These are phyloP conservation scores for Triops longicaudatus DNA, from an alignment of 1,140 invertebrate species.

Conservation along the genomic window DNA sequence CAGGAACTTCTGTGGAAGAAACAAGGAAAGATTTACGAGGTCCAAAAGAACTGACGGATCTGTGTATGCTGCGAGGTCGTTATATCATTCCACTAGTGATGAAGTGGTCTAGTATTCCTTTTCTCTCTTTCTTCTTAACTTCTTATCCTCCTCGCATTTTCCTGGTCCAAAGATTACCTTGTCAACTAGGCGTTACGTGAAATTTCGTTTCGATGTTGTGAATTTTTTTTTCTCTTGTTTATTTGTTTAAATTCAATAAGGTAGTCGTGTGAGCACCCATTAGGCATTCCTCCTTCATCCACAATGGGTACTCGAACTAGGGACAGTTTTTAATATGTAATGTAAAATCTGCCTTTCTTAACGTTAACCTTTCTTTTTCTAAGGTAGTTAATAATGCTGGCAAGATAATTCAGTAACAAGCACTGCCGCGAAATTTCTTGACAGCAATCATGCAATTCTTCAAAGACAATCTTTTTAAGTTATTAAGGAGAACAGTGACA, in stretches of 20 bases:
- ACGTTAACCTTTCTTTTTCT: not conserved
- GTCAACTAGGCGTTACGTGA: not conserved
- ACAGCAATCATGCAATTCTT: not conserved
- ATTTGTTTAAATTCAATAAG: not conserved
- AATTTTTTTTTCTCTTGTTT: not conserved
- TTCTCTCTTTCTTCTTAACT: not conserved
- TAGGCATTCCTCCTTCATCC: too few relatives aligned
- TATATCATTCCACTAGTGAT: not conserved
- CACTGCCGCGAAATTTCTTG: not conserved
- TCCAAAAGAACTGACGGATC: not conserved
- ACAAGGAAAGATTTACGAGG: not conserved
- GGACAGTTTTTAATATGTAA: too few relatives aligned
- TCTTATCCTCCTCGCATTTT: not conserved
- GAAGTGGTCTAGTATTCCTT: not conserved
- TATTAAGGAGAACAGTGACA: not conserved
- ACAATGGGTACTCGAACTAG: too few relatives aligned
- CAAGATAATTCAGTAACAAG: not conserved
- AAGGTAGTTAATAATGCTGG: not conserved
- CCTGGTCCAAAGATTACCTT: conserved; percentile 3
- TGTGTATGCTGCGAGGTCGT: not conserved
- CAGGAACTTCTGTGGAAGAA: not conserved
- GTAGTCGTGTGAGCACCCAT: too few relatives aligned
- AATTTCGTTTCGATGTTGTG: not conserved
- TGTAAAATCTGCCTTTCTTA: too few relatives aligned
- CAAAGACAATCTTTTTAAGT: not conserved